These are phyloP conservation scores for Falco berigora DNA, from an alignment of 2,797 vertebrate species.

Conservation along the genomic window DNA sequence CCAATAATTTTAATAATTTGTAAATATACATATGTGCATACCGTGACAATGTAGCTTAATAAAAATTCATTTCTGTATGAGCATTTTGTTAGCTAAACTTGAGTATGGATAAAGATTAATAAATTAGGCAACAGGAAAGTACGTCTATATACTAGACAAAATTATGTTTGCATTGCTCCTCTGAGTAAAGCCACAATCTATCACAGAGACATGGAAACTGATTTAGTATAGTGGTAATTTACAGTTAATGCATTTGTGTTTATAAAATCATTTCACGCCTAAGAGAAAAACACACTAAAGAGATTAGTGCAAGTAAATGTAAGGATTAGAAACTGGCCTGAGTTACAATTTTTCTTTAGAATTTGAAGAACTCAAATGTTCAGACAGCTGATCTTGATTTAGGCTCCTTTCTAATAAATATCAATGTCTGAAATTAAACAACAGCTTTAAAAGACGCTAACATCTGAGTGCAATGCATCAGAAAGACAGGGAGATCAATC, in stretches of 20 bases:
- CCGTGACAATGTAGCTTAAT: neutral
- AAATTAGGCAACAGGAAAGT: neutral
- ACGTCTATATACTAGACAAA: neutral
- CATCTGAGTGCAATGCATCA: neutral
- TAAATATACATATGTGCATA: neutral
- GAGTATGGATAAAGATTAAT: neutral
- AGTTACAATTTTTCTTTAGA: neutral
- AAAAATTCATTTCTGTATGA: neutral
- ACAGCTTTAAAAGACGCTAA: neutral
- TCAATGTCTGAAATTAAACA: neutral
- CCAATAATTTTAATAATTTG: neutral
- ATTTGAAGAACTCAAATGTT: neutral
- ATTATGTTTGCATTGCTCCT: neutral
- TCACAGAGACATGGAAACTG: neutral
- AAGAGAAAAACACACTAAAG: neutral
- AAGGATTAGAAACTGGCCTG: neutral
- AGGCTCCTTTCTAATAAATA: neutral
- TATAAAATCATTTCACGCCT: constrained; percentile 19
- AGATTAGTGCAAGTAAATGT: neutral
- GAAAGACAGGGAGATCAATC: neutral
- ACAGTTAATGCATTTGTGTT: neutral
- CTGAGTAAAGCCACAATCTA: neutral
- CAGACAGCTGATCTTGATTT: neutral
- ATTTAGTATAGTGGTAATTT: neutral
- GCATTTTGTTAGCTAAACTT: neutral